These are phyloP conservation scores for Ptyas mucosa DNA, from an alignment of 2,113 vertebrate genomes.

Conservation along the genomic window DNA sequence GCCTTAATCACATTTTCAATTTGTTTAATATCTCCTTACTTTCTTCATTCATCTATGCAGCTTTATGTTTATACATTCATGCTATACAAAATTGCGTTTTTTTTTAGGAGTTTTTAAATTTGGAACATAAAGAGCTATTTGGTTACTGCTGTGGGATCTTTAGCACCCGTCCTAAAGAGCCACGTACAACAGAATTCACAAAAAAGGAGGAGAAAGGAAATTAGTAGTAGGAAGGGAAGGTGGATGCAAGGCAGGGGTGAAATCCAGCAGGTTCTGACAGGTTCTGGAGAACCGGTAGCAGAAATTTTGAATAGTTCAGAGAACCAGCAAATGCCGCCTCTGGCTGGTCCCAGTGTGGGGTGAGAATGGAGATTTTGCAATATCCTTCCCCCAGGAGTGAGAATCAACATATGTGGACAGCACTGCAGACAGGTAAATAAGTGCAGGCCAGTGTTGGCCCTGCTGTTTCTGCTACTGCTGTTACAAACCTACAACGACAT, in stretches of 20 bases:
- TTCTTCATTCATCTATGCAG: not conserved
- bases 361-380: too few relatives aligned
- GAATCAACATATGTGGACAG: not conserved
- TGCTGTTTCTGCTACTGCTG: not conserved
- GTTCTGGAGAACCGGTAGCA: too few relatives aligned
- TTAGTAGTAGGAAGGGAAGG: not conserved
- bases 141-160: not conserved
- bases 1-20: not conserved
- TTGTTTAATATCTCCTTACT: not conserved
- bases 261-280: too few relatives aligned
- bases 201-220: not conserved
- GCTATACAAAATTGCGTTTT: not conserved
- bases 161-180: not conserved
- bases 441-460: not conserved
- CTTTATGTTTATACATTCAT: not conserved
- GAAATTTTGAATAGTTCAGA: too few relatives aligned
- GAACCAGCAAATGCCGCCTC: too few relatives aligned
- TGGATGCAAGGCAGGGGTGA: not conserved
- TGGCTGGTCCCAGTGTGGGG: too few relatives aligned
- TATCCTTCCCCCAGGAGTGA: not conserved
- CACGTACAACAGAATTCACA: too few relatives aligned
- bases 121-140: not conserved
- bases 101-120: not conserved
- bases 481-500: not conserved
- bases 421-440: not conserved